Conservation (phyloP, 2,888 invertebrate genomes). For the Eristalis arbustorum region DNA sequence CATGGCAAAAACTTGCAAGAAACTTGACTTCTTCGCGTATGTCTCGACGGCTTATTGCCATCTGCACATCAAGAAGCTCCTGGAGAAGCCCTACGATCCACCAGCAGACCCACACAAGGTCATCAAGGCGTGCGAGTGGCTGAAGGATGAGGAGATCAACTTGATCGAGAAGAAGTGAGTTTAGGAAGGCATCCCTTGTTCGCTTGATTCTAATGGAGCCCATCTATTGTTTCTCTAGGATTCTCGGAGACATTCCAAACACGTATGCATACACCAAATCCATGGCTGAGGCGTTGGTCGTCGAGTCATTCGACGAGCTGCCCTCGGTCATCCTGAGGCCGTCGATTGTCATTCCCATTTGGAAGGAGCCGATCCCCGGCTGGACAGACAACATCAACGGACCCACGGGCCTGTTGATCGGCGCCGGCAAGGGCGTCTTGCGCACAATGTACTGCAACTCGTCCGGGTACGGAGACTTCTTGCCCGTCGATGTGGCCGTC, state of each 20-base stretch:
- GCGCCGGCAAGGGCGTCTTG: constrained; percentile 92
- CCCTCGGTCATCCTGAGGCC: constrained; percentile 92
- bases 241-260: constrained; percentile 90
- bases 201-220: background rate
- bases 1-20: constrained; percentile 88
- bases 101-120: constrained; percentile 88
- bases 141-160: constrained; percentile 86
- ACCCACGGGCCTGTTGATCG: constrained; percentile 91
- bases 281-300: constrained; percentile 90
- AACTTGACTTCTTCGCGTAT: constrained; percentile 86
- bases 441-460: constrained; percentile 93
- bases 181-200: background rate
- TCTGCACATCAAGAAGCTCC: constrained; percentile 88
- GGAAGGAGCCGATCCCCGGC: constrained; percentile 91
- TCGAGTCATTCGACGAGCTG: constrained; percentile 87
- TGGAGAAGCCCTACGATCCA: constrained; percentile 93
- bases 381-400: constrained; percentile 98
- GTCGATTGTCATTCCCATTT: constrained; percentile 93
- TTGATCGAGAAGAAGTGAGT: constrained; percentile 83
- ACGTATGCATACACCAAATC: constrained; percentile 96
- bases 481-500: constrained; percentile 90
- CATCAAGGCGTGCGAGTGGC: constrained; percentile 89
- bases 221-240: constrained; percentile 79
- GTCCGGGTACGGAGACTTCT: constrained; percentile 88
- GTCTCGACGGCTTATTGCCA: constrained; percentile 96